phyloP scores from a whole-genome alignment of 2,888 invertebrate genomes.

The Scotopteryx bipunctaria region DNA sequence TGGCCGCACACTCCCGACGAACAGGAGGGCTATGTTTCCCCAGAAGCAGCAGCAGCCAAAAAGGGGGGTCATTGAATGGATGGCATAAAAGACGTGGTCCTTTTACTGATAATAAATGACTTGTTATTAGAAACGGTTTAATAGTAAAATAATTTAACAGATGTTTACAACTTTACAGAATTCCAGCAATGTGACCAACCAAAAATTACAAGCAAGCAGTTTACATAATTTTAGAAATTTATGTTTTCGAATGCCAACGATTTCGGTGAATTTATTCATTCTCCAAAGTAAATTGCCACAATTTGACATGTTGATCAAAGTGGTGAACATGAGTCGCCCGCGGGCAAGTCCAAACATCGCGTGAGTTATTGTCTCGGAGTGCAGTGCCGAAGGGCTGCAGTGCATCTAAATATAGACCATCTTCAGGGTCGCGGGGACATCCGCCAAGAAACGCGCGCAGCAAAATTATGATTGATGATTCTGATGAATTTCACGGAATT shows the following conservation, averaged over 20 bases:
- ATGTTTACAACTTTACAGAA: too few species aligned
- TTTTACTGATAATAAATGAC: not conserved
- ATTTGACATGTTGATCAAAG: constrained; percentile 38
- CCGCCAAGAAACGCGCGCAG: constrained; percentile 68
- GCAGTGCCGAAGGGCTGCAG: constrained; percentile 48
- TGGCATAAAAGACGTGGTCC: not conserved
- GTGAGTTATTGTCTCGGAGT: constrained; percentile 63
- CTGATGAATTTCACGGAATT: constrained; percentile 55
- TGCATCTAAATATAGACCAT: constrained; percentile 66
- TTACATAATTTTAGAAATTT: not conserved
- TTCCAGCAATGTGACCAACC: too few species aligned
- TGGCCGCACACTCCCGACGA: constrained; percentile 73
- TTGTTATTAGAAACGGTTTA: too few species aligned
- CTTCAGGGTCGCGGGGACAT: constrained; percentile 70
- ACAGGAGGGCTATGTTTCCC: constrained; percentile 56
- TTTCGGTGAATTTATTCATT: constrained; percentile 13
- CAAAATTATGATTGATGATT: constrained; percentile 75
- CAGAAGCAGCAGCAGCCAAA: constrained; percentile 29
- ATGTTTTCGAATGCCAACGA: constrained; percentile 5
- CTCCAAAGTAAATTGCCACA: constrained; percentile 33
- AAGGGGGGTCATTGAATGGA: constrained; percentile 21
- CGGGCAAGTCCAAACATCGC: constrained; percentile 57
- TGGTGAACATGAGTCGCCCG: constrained; percentile 32
- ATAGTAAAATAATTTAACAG: too few species aligned
- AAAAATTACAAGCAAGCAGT: not conserved